Evolutionary conservation across 2,888 invertebrate species (phyloP).

Genomic region (Trilocha varians): DNA sequence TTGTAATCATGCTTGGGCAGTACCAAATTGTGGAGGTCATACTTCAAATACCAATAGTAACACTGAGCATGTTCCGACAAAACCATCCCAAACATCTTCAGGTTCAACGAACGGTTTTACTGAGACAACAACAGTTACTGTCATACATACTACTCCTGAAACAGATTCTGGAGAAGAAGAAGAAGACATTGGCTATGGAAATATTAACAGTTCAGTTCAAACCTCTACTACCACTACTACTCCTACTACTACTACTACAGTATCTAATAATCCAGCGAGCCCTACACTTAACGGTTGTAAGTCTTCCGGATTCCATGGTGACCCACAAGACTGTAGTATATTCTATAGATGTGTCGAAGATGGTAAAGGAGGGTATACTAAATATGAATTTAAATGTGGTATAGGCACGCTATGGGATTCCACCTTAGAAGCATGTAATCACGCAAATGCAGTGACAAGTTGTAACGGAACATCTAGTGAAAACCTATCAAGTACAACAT

Average conservation of each 20-base stretch:
- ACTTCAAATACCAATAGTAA: slow-evolving; percentile 12
- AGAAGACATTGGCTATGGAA: slow-evolving; percentile 24
- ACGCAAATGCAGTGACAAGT: slow-evolving; percentile 40
- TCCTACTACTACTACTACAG: slow-evolving; percentile 9
- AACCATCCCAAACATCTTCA: slow-evolving; percentile 11
- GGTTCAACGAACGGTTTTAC: slow-evolving; percentile 17
- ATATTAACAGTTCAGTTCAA: slow-evolving; percentile 13
- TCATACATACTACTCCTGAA: slow-evolving; percentile 13
- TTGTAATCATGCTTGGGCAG: slow-evolving; percentile 77
- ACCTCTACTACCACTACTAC: slow-evolving; percentile 13
- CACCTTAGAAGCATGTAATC: slow-evolving; percentile 69
- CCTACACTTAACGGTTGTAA: slow-evolving; percentile 11
- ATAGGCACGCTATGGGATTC: slow-evolving; percentile 75
- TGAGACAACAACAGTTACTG: slow-evolving; percentile 12
- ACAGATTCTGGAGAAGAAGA: slow-evolving; percentile 19
- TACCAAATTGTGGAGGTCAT: slow-evolving; percentile 31
- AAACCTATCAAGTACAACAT: not conserved
- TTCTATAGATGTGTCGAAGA: slow-evolving; percentile 77
- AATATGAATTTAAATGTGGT: slow-evolving; percentile 70
- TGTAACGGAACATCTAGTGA: slow-evolving; percentile 14
- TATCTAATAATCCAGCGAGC: slow-evolving; percentile 2
- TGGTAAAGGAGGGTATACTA: slow-evolving; percentile 47
- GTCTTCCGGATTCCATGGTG: slow-evolving; percentile 9
- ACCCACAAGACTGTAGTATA: slow-evolving; percentile 41
- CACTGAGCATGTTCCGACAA: no score